Conservation (phyloP, 1,140 invertebrate genomes). For the Saxidomus purpurata region DNA sequence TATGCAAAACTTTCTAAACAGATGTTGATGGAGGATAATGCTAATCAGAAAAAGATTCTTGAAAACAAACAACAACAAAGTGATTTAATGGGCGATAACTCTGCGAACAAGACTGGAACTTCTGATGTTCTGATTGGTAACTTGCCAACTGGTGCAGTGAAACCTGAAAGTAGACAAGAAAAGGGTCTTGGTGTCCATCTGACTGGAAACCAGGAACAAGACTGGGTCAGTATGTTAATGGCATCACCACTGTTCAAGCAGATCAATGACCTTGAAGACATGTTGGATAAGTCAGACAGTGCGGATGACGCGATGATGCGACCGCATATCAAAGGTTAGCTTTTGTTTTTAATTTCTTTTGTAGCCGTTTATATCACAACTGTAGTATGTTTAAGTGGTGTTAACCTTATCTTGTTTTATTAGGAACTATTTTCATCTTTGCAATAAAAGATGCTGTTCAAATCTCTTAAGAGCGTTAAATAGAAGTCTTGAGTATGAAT, state of each 20-base stretch:
- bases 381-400: too few relatives aligned
- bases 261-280: slow-evolving; percentile 83
- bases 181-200: slow-evolving; percentile 64
- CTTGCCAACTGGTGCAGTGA: slow-evolving; percentile 22
- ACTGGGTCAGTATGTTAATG: slow-evolving; percentile 85
- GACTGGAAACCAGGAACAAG: slow-evolving; percentile 81
- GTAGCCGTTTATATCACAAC: too few relatives aligned
- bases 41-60: slow-evolving; percentile 70
- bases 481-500: too few relatives aligned
- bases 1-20: slow-evolving; percentile 80
- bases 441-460: too few relatives aligned
- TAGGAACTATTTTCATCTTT: too few relatives aligned
- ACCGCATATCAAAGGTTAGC: slow-evolving; percentile 59
- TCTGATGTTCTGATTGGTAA: slow-evolving; percentile 55
- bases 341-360: too few relatives aligned
- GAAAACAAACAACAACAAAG: slow-evolving; percentile 67
- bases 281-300: slow-evolving; percentile 79
- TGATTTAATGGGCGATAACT: slow-evolving; percentile 51
- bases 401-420: too few relatives aligned
- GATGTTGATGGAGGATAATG: slow-evolving; percentile 74
- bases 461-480: too few relatives aligned
- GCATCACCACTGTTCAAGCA: slow-evolving; percentile 84
- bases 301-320: slow-evolving; percentile 23
- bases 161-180: background rate
- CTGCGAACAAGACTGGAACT: slow-evolving; percentile 46